Percentiles rank a stretch among this genome's conserved stretches.
Evolutionary conservation across 2,113 vertebrate species (phyloP).

Genomic region (Trichechus manatus): DNA sequence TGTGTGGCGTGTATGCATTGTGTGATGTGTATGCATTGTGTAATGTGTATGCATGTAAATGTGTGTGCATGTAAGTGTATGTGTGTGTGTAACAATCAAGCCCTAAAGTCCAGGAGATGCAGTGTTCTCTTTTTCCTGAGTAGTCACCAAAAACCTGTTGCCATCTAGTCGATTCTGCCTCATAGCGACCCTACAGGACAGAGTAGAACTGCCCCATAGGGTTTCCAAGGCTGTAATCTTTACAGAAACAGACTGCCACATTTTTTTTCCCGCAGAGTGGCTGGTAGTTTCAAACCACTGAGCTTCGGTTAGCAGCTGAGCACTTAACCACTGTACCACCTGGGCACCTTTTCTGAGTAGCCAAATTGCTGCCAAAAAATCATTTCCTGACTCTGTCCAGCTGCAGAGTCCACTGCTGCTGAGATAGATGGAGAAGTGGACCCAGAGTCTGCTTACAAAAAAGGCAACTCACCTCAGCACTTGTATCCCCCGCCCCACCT

Average conservation of each 20-base stretch:
- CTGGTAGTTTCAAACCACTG: background rate
- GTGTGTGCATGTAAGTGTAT: background rate
- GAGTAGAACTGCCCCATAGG: background rate
- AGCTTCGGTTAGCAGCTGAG: background rate
- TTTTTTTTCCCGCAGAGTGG: background rate
- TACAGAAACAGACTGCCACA: background rate
- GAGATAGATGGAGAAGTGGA: background rate
- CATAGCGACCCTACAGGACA: background rate
- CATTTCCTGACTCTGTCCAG: background rate
- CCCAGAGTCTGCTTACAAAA: background rate
- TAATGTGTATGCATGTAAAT: background rate
- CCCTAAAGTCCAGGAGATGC: background rate
- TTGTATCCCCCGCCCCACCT: too few species aligned
- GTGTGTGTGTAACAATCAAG: background rate
- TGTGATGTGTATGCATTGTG: background rate
- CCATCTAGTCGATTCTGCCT: background rate
- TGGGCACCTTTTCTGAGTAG: background rate
- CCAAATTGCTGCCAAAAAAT: background rate
- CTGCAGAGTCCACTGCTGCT: background rate
- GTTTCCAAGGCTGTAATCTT: background rate
- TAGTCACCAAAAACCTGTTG: background rate
- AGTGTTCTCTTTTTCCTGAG: background rate
- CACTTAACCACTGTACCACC: background rate
- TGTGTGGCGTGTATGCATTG: background rate
- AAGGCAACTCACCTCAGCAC: background rate